phyloP scores from a whole-genome alignment of 2,888 invertebrate genomes.

The Phyto melanocephala region DNA sequence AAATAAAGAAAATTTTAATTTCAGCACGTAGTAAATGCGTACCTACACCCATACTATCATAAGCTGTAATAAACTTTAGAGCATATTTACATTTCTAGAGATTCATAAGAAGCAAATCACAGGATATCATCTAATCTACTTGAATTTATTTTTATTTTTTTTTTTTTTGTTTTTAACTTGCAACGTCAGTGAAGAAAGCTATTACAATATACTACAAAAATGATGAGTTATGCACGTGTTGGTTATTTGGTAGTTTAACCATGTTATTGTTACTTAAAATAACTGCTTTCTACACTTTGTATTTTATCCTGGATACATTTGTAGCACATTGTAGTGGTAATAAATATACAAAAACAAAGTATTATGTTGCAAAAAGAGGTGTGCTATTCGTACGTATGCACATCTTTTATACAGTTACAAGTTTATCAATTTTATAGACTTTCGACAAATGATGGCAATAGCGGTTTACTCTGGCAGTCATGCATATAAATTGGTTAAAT shows the following conservation, averaged over 20 bases:
- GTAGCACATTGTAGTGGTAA: background rate
- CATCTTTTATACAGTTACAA: conserved; percentile 38
- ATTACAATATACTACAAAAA: background rate
- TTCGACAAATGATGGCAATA: conserved; percentile 65
- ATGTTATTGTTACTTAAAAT: conserved; percentile 43
- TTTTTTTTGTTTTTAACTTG: conserved; percentile 6
- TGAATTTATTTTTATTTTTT: too few relatives aligned
- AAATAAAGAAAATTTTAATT: conserved; percentile 42
- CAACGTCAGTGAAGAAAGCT: conserved; percentile 8
- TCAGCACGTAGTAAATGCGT: conserved; percentile 22
- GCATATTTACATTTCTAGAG: conserved; percentile 20
- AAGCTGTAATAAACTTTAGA: background rate
- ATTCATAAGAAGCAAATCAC: conserved; percentile 35
- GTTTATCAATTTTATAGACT: conserved; percentile 59
- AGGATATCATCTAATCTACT: conserved; percentile 57
- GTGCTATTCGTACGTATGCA: background rate
- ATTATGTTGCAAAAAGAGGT: conserved; percentile 2
- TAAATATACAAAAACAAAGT: background rate
- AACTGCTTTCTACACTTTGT: background rate
- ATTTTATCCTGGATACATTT: background rate
- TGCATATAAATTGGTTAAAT: too few relatives aligned
- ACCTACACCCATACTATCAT: background rate
- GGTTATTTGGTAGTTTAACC: conserved; percentile 55
- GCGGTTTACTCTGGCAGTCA: conserved; percentile 9
- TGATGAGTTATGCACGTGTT: conserved; percentile 60